Conservation (phyloP, 1,140 invertebrate genomes). For the Lethocerus indicus region DNA sequence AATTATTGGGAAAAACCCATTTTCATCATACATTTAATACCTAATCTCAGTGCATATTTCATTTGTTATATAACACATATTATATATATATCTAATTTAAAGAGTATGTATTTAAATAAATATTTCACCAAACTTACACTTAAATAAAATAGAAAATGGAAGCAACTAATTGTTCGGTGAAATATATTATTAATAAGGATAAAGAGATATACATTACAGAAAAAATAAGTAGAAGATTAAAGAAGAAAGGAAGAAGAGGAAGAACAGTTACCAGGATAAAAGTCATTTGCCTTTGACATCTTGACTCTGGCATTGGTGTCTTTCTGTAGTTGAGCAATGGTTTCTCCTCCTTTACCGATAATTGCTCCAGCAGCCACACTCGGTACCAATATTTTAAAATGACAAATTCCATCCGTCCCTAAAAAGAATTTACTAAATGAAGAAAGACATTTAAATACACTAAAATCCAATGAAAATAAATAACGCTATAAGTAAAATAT, state of each 20-base stretch:
- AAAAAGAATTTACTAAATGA: slow-evolving; percentile 18
- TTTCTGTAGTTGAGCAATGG: slow-evolving; percentile 91
- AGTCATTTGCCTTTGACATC: slow-evolving; percentile 97
- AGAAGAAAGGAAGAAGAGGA: background rate
- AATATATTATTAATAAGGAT: background rate
- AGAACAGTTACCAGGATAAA: slow-evolving; percentile 70
- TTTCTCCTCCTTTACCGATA: slow-evolving; percentile 94
- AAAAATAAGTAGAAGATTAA: background rate
- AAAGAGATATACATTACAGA: background rate
- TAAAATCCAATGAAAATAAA: too few relatives aligned
- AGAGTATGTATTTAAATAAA: too few relatives aligned
- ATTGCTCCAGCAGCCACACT: slow-evolving; percentile 91
- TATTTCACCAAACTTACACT: too few relatives aligned
- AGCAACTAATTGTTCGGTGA: too few relatives aligned
- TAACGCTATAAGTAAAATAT: too few relatives aligned
- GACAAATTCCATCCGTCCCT: slow-evolving; percentile 54
- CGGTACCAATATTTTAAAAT: slow-evolving; percentile 91
- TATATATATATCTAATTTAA: too few relatives aligned
- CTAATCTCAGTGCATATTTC: too few relatives aligned
- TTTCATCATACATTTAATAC: too few relatives aligned
- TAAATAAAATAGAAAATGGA: slow-evolving; percentile 2
- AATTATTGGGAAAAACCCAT: too few relatives aligned
- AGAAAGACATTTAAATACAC: too few relatives aligned
- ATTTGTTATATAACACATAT: too few relatives aligned
- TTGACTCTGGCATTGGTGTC: slow-evolving; percentile 88